Base-by-base conservation (phyloP, 2,888 invertebrate genomes). In the Hydraecia micacea region DNA sequence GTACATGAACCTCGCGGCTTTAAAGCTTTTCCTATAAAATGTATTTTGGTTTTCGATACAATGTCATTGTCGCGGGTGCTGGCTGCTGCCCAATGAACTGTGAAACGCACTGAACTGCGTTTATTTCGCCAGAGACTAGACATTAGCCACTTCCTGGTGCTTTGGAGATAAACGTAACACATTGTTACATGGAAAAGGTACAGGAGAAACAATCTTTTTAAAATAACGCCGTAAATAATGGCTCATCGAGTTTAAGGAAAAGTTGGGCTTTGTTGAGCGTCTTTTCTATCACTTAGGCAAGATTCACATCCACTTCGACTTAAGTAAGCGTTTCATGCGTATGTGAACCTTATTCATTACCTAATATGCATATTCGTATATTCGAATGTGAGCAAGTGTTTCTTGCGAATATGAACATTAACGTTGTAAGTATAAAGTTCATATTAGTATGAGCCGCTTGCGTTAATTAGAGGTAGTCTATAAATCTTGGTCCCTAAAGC, bases 71-170 rank as follows among this genome's bases (percentile, higher is more conserved):
- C 76, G 68, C 25, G 39, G 21, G 28, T 58, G 36, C 66, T 60
- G 55, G 52, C 55, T 55, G 55, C 55, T 55, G 55, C 18, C 68
- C 83, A 84, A 39, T 86, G 78, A 78, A 69, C 86, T 73, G 86
- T 84, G 74, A 75, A 82, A 84, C 74, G 78, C 73, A 74, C 42
- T 58, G 66, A 84, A 84, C 77, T 86, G 68, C 71, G 60, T 72
- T 78, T 74, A 81, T 77, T 69, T 58, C 68, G 9, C 55, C 42
- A 36, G 55, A n/a, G 68, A 69, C 36, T 60, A 36, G 32, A 60
- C 39, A 73, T 84, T 68, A 80, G 32, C 9, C n/a, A 25, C 69
- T 79, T 84, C 71, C 79, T 78, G 72, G 60, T 52, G 32, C 11
- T 32, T 18, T 2, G 32, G 28, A 63, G 72, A 73, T 77, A 70